phyloP scores from a whole-genome alignment of 2,113 vertebrate genomes.

The Theropithecus gelada region DNA sequence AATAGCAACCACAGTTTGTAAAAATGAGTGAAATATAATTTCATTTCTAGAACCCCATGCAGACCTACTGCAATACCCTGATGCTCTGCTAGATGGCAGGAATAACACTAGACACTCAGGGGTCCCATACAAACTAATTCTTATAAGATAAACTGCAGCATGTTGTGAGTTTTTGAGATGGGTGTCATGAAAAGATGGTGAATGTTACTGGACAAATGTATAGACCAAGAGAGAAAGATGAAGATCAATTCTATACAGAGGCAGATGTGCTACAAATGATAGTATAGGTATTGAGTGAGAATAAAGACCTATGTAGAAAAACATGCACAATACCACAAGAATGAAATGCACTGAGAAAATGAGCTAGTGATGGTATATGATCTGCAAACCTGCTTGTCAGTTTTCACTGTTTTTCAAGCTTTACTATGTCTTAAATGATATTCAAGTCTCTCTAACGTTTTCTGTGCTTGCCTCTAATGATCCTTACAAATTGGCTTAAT shows the following conservation, averaged over 20 bases:
- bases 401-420: constrained; percentile 21
- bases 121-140: background rate
- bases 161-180: background rate
- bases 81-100: background rate
- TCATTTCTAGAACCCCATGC: background rate
- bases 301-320: background rate
- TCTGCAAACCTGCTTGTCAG: background rate
- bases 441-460: background rate
- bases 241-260: background rate
- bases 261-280: background rate
- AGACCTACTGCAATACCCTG: background rate
- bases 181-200: background rate
- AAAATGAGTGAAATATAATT: background rate
- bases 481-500: background rate
- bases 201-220: background rate
- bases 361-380: background rate
- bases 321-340: background rate
- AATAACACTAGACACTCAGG: background rate
- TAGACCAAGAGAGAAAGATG: background rate
- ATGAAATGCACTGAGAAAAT: background rate
- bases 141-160: background rate
- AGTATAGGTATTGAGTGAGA: background rate
- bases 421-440: background rate
- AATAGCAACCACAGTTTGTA: background rate
- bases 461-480: background rate